A percentile compares a stretch with the other conserved stretches of the same genome.
phyloP scores from a whole-genome alignment of 1,140 invertebrate genomes.

The Pseudoatta argentina region DNA sequence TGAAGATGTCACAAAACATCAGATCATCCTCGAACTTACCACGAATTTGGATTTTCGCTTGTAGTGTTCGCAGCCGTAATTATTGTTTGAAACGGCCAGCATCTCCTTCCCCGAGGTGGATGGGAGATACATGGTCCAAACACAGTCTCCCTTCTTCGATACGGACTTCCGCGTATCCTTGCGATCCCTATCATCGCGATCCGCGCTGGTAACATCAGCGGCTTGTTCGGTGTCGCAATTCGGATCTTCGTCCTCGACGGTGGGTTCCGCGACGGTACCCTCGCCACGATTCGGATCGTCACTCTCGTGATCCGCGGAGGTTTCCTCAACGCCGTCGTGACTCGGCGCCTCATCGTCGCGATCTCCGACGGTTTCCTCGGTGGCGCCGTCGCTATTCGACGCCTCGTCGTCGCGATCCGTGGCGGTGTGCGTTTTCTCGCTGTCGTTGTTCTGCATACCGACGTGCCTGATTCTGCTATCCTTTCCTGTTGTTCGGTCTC shows the following conservation, averaged over 20 bases:
- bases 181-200: neutral
- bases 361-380: neutral
- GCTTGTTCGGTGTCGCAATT: neutral
- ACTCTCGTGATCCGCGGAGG: neutral
- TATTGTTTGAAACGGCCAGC: constrained; percentile 65
- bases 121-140: constrained; percentile 32
- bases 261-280: too few relatives aligned
- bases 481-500: neutral
- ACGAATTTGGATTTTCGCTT: constrained; percentile 94
- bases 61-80: constrained; percentile 91
- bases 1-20: neutral
- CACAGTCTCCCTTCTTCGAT: neutral
- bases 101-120: constrained; percentile 66
- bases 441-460: constrained; percentile 28
- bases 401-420: constrained; percentile 1
- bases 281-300: neutral
- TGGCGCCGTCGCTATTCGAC: neutral
- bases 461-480: neutral
- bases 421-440: neutral
- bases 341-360: neutral
- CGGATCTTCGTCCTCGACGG: neutral
- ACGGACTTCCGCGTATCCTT: neutral
- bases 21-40: constrained; percentile 82
- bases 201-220: neutral
- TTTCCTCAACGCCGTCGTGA: neutral